These are phyloP conservation scores for Mesaphorura yosii DNA, from an alignment of 1,140 invertebrate genomes.

Conservation along the genomic window DNA sequence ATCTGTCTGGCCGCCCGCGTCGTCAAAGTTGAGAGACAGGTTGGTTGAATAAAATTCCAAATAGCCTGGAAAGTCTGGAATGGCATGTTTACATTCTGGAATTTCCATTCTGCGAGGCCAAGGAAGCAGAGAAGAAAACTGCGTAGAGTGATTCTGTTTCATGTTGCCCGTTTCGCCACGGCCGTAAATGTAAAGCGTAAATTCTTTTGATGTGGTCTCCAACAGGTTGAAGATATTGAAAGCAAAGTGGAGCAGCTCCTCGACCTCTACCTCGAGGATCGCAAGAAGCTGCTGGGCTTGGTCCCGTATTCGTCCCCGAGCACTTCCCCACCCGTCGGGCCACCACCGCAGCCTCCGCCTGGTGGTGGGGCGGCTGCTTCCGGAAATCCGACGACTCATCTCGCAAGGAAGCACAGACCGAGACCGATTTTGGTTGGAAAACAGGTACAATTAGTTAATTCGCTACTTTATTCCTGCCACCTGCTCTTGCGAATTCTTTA, in stretches of 20 bases:
- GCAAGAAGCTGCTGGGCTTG: conserved; percentile 50
- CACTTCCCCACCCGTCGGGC: conserved; percentile 9
- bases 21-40: conserved; percentile 89
- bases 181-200: too few species aligned
- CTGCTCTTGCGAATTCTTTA: too few species aligned
- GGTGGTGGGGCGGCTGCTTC: not conserved
- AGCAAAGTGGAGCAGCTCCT: conserved; percentile 83
- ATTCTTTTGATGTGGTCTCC: too few species aligned
- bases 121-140: too few species aligned
- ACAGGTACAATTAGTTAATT: conserved; percentile 10
- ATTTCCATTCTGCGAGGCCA: too few species aligned
- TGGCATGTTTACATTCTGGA: too few species aligned
- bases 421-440: conserved; percentile 25
- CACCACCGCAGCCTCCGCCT: conserved; percentile 7
- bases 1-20: conserved; percentile 81
- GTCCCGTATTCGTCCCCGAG: conserved; percentile 22
- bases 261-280: conserved; percentile 83
- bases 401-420: conserved; percentile 9
- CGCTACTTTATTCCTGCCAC: too few species aligned
- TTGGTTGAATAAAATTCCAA: conserved; percentile 40
- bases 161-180: too few species aligned
- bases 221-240: conserved; percentile 86
- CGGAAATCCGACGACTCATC: too few species aligned
- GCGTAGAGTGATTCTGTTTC: too few species aligned
- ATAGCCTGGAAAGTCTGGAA: too few species aligned